These are phyloP conservation scores for Euura lappo DNA, from an alignment of 1,140 invertebrate species.

Conservation along the genomic window DNA sequence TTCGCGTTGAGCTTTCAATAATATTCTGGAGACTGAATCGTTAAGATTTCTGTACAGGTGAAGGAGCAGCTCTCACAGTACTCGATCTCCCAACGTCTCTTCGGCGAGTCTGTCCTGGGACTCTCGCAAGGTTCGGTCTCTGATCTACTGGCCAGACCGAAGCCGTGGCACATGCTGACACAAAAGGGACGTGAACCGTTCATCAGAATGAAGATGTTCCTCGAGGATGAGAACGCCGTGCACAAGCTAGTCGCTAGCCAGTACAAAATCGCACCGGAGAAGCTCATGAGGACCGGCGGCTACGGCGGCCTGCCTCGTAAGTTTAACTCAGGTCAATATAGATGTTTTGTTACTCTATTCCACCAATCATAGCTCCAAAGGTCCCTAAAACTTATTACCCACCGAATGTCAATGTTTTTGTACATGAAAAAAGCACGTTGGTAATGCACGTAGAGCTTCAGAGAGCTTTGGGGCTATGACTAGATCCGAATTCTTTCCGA, in stretches of 20 bases:
- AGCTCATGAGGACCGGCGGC: constrained; percentile 92
- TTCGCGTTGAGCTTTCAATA: not conserved
- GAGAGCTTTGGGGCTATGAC: constrained; percentile 46
- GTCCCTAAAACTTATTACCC: constrained; percentile 23
- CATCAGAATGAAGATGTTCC: constrained; percentile 98
- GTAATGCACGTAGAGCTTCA: constrained; percentile 11
- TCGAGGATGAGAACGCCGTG: constrained; percentile 96
- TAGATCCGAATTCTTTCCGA: not conserved
- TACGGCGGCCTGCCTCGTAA: constrained; percentile 85
- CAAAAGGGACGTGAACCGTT: constrained; percentile 97
- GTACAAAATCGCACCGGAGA: constrained; percentile 97
- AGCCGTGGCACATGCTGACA: constrained; percentile 97
- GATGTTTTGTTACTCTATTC: constrained; percentile 60
- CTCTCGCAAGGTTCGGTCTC: constrained; percentile 96
- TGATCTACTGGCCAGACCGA: constrained; percentile 91
- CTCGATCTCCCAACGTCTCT: constrained; percentile 97
- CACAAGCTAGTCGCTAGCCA: constrained; percentile 96
- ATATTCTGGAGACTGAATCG: constrained; percentile 4
- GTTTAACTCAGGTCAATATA: constrained; percentile 64
- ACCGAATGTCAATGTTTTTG: too few species aligned
- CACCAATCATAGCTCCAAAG: constrained; percentile 47
- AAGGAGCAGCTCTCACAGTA: constrained; percentile 98
- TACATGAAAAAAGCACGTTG: constrained; percentile 16
- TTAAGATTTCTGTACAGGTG: constrained; percentile 63
- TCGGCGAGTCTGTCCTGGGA: constrained; percentile 96